Base-by-base conservation (phyloP, 1,140 invertebrate genomes). In the Cotesia chilonis region DNA sequence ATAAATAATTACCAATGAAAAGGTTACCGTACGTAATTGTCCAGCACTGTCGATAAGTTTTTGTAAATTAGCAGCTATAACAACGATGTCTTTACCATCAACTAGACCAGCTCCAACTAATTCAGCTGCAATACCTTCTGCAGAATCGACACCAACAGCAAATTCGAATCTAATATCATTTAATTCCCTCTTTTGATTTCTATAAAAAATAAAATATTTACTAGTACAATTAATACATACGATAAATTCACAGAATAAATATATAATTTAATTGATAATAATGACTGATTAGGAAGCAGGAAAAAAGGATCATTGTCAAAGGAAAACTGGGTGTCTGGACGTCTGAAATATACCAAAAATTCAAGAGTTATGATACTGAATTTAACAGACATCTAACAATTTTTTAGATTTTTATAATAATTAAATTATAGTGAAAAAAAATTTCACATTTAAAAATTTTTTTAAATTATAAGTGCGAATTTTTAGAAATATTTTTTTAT, bases 141-240 rank as follows among this genome's bases (percentile, higher is more conserved):
- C 92, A 0, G 95, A 95, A 85, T 99, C 97, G 86, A 95, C 92
- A 2, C 95, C 95, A 10, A 94, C 91, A 3, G 94, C 92, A 85
- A 96, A 99, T 84, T 99, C 96, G 85, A 99, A 99, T 77, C 96
- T 91, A 76, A 99, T 99, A 82, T 99, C 98, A 85, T 99, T 99
- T 51, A 99, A 85, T 87, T 99, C 97, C 70, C 94, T 89, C 77
- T 92, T 93, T 55, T 93, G 89, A 88, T 99, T 99, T 76, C 95
- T 93, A 77, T 73, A 89, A 84, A 79, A 74, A 77, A 75, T 68
- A 73, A 76, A 65, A 64, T 14, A 66, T 37, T 36, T 51, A 7
- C 20, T 66, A n/a, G 9, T 52, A 66, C 60, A 68, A 6, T 28
- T 63, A 28, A 14, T 3, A 68, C 57, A 57, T 66, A 10, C 54